Base-by-base conservation (phyloP, 2,888 invertebrate species). In the Sminthurides aquaticus region DNA sequence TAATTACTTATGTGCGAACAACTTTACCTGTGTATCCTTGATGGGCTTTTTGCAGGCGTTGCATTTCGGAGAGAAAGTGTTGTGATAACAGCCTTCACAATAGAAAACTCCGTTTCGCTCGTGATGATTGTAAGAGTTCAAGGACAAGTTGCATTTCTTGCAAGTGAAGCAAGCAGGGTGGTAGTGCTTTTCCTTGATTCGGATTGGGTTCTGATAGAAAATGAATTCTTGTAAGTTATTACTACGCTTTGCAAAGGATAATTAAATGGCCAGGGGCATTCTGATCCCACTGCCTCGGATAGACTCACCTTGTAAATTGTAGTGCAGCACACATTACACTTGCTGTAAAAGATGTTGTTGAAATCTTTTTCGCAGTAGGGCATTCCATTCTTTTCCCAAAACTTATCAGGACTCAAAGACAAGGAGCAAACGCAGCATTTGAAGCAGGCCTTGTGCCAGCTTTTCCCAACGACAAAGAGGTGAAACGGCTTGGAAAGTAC, bases 11-110 rank as follows among this genome's bases (percentile, higher is more conserved):
- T 43, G 15, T 43, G 48, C 15, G 15, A 43, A 43, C 48, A n/a
- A n/a, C n/a, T n/a, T 58, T 49, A 59, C 64, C 24, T 58, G 20
- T 25, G 59, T 27, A 64, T 59, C 55, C 55, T 25, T 18, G 52
- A 64, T 64, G 54, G 64, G 64, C 26, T 59, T 64, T 28, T 64
- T 64, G 64, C 64, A 64, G 3, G 54, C 64, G 25, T 59, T 58
- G 25, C 64, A 64, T 28, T 52, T 49, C 26, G 64, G 64, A 1
- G 58, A 58, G 43, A 64, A 64, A 2, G 54, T 64, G 29, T 59
- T 59, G 43, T 64, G 64, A 29, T 64, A 64, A 27, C 57, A 57
- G 1, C 24, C 28, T 5, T 64, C 64, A 59, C 64, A 64, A 25
- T 64, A 64, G 54, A 64, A 64, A 20, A 5, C 26, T 29, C 64